phyloP scores from a whole-genome alignment of 2,113 vertebrate genomes.

The Sander lucioperca region DNA sequence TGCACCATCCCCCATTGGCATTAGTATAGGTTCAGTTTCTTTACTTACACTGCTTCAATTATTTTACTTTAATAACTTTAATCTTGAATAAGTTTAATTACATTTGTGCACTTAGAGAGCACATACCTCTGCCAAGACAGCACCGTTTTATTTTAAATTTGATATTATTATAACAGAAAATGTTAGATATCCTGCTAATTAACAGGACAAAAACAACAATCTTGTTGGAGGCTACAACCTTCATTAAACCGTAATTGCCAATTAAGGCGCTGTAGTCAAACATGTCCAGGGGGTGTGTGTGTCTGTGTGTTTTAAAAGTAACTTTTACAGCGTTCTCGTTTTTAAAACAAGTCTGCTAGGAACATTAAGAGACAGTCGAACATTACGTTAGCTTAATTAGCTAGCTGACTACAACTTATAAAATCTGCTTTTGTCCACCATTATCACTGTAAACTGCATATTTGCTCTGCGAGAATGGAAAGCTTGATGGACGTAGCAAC shows the following conservation, averaged over 20 bases:
- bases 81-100: background rate
- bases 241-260: background rate
- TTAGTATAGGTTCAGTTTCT: background rate
- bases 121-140: background rate
- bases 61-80: background rate
- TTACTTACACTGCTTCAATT: background rate
- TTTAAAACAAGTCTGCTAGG: background rate
- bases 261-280: background rate
- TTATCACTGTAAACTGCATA: background rate
- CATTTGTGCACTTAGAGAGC: background rate
- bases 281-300: background rate
- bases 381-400: background rate
- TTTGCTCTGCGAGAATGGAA: background rate
- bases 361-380: background rate
- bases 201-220: background rate
- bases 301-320: background rate
- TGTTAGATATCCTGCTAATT: slow-evolving; percentile 5
- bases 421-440: background rate
- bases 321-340: too few species aligned
- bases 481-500: background rate
- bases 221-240: background rate
- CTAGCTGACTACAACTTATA: background rate
- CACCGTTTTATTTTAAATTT: too few species aligned
- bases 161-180: background rate
- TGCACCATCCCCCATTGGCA: background rate